Base-by-base conservation (phyloP, 2,888 invertebrate species). In the Pyrrhia umbra region DNA sequence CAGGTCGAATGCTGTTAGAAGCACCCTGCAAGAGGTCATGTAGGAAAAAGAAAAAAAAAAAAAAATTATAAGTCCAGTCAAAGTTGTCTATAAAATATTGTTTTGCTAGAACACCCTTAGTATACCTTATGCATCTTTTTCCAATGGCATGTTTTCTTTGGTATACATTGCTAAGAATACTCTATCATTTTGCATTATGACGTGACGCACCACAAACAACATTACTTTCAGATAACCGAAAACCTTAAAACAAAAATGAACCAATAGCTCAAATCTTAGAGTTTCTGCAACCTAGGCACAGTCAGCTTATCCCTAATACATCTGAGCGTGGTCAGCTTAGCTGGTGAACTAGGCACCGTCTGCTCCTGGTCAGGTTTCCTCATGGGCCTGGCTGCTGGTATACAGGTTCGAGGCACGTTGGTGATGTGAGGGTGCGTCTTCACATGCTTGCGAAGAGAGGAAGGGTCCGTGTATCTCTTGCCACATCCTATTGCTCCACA, bases 401-500 rank as follows among this genome's bases (percentile, higher is more conserved):
- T 87, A 76, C 93, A 93, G 2, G 94, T 88, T 10, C 93, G 81
- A 0, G 95, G 93, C 1, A 93, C 90, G 62, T 86, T 88, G 16
- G 89, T 80, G 56, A 92, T 85, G 82, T 95, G 95, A 1, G 95
- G 95, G 82, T 98, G 98, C 77, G 97, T 98, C 87, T 98, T 98
- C 20, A 98, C 98, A 92, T 99, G 99, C 86, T 99, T 99, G 34
- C 99, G 95, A 0, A 99, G 95, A 51, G 98, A 98, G 55, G 98
- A 98, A 0, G 99, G 99, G 88, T 99, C 99, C 0, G 99, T 99
- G 94, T 99, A 99, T 37, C 98, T 96, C 89, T 99, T 99, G 6
- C 96, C 96, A 86, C 99, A 99, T 1, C 98, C 98, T 0, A 95
- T 92, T 16, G 98, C 97, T 81, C 98, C 98, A 81, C 99, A 99